Percentiles rank a stretch among this genome's conserved stretches.
Evolutionary conservation across 2,113 vertebrate species (phyloP).

Genomic region (Desmodus rotundus): DNA sequence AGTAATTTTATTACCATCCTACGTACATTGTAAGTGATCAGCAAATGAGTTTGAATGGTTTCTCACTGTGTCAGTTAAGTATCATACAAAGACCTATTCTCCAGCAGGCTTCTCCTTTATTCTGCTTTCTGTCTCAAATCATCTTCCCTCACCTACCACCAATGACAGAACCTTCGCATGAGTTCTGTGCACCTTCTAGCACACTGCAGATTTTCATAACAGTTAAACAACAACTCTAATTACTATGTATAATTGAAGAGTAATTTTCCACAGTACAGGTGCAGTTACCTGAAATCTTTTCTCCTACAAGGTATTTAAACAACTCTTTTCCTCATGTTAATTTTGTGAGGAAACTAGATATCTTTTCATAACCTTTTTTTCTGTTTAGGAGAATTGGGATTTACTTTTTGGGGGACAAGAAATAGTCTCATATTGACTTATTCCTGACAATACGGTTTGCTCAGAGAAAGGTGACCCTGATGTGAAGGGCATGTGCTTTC

Average conservation of each 20-base stretch:
- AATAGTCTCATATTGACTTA: neutral
- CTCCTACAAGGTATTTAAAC: constrained; percentile 45
- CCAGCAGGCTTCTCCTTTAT: neutral
- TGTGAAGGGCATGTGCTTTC: neutral
- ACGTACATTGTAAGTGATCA: neutral
- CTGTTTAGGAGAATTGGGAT: constrained; percentile 20
- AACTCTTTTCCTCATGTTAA: constrained; percentile 33
- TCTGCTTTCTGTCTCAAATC: neutral
- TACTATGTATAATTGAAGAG: constrained; percentile 58
- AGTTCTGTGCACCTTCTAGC: neutral
- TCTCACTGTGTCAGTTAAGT: neutral
- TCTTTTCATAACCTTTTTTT: constrained; percentile 39
- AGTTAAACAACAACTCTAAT: constrained; percentile 72
- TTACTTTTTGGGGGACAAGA: constrained; percentile 34
- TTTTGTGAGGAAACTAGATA: constrained; percentile 33
- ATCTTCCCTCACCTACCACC: neutral
- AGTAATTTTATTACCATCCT: neutral
- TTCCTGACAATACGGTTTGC: neutral
- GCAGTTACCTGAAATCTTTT: constrained; percentile 65
- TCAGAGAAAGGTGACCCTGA: neutral
- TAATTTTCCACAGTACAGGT: constrained; percentile 68
- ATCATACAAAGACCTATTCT: neutral
- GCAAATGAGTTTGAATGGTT: neutral
- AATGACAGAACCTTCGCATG: neutral
- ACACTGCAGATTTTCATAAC: constrained; percentile 46